These are phyloP conservation scores for Galeopterus variegatus DNA, from an alignment of 2,113 vertebrate genomes.

Conservation along the genomic window DNA sequence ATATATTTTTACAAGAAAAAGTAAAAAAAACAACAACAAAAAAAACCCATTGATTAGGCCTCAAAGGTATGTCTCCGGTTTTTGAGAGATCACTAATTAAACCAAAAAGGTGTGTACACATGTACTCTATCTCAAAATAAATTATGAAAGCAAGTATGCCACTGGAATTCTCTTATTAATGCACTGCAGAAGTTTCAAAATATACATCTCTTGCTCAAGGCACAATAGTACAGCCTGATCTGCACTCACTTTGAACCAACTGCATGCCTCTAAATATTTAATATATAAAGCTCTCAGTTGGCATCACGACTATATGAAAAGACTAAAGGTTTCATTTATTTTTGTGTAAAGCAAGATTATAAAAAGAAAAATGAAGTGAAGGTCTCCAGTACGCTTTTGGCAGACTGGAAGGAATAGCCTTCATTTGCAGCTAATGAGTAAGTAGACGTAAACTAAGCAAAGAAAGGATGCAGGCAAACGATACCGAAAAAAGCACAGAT, in stretches of 20 bases:
- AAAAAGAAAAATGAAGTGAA: slow-evolving; percentile 69
- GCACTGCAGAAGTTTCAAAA: slow-evolving; percentile 26
- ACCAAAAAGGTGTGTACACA: background rate
- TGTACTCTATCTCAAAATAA: background rate
- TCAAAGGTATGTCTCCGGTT: slow-evolving; percentile 52
- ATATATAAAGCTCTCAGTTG: slow-evolving; percentile 69
- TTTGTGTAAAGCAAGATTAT: slow-evolving; percentile 52
- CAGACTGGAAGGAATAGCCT: slow-evolving; percentile 74
- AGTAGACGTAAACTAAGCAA: slow-evolving; percentile 69
- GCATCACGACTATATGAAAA: slow-evolving; percentile 46
- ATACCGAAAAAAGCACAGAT: slow-evolving; percentile 83
- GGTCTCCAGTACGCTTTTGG: slow-evolving; percentile 13
- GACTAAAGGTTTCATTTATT: slow-evolving; percentile 68
- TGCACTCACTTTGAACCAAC: slow-evolving; percentile 61
- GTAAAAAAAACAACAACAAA: slow-evolving; percentile 76
- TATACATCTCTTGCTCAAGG: slow-evolving; percentile 33
- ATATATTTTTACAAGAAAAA: background rate
- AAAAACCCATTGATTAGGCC: background rate
- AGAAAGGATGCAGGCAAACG: slow-evolving; percentile 72
- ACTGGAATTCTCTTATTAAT: slow-evolving; percentile 6
- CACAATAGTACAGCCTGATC: slow-evolving; percentile 10
- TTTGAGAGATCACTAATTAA: slow-evolving; percentile 36
- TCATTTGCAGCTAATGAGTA: slow-evolving; percentile 76
- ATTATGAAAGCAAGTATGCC: slow-evolving; percentile 25
- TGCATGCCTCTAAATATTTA: slow-evolving; percentile 70